phyloP scores from a whole-genome alignment of 1,140 invertebrate species.

The Drosophila elegans region DNA sequence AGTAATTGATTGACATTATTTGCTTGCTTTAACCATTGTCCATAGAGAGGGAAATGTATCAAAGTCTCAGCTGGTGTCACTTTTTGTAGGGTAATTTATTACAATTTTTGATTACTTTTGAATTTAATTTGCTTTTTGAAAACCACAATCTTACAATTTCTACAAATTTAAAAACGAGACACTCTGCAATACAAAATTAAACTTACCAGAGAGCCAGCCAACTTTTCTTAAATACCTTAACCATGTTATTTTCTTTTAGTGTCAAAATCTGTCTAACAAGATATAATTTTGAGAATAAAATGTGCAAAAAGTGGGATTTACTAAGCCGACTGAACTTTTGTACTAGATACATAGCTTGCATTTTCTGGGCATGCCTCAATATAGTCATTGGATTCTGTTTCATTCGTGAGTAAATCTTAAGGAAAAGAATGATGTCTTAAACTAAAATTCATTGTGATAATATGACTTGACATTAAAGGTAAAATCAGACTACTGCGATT shows the following conservation, averaged over 20 bases:
- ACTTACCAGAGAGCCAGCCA: background rate
- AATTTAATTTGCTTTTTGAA: too few relatives aligned
- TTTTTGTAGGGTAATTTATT: background rate
- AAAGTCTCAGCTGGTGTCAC: background rate
- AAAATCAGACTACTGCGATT: background rate
- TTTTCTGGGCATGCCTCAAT: constrained; percentile 21
- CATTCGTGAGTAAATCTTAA: constrained; percentile 9
- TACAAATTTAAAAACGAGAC: background rate
- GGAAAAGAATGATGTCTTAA: background rate
- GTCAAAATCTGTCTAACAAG: background rate
- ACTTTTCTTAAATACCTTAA: background rate
- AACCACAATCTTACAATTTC: too few relatives aligned
- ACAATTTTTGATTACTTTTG: background rate
- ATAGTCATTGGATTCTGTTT: background rate
- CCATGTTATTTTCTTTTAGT: constrained; percentile 4
- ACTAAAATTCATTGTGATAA: too few relatives aligned
- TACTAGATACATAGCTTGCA: constrained; percentile 6
- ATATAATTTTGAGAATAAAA: background rate
- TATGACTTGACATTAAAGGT: background rate
- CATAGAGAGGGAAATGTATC: constrained; percentile 9
- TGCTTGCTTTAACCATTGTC: constrained; percentile 39
- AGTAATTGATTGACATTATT: constrained; percentile 53
- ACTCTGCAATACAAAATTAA: background rate
- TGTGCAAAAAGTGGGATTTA: background rate
- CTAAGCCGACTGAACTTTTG: constrained; percentile 1